These are phyloP conservation scores for Apodemus sylvaticus DNA, from an alignment of 2,113 vertebrate species.

Conservation along the genomic window DNA sequence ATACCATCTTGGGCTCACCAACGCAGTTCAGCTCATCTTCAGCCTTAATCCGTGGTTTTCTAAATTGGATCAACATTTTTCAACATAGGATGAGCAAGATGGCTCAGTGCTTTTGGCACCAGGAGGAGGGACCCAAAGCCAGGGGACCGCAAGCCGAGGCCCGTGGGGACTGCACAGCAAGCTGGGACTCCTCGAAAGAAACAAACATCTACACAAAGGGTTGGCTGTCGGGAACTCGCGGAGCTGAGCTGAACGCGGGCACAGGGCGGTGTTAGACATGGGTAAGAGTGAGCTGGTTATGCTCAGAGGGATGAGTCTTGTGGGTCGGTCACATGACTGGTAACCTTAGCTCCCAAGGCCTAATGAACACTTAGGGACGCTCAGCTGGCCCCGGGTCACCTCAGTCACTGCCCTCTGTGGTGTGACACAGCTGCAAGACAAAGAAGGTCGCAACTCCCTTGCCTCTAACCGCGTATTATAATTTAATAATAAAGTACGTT, in stretches of 20 bases:
- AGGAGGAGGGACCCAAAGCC: neutral
- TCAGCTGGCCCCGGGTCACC: neutral
- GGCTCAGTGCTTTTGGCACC: neutral
- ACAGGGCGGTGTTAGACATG: neutral
- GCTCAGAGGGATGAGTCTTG: neutral
- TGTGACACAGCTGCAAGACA: neutral
- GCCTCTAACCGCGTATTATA: neutral
- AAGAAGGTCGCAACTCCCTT: neutral
- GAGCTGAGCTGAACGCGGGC: neutral
- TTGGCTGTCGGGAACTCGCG: neutral
- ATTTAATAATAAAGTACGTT: slow-evolving; percentile 24
- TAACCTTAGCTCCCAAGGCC: neutral
- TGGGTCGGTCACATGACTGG: neutral
- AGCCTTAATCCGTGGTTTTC: slow-evolving; percentile 3
- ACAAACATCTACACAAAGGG: neutral
- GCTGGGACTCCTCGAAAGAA: neutral
- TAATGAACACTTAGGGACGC: neutral
- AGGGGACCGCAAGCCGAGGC: neutral
- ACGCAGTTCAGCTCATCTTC: neutral
- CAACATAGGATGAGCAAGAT: neutral
- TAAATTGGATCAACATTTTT: neutral
- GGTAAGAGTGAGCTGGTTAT: neutral
- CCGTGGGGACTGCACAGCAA: neutral
- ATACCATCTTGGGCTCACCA: neutral
- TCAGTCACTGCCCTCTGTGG: neutral